Evolutionary conservation across 2,797 vertebrate genomes (phyloP).

Genomic region (Loris lydekkerianus): DNA sequence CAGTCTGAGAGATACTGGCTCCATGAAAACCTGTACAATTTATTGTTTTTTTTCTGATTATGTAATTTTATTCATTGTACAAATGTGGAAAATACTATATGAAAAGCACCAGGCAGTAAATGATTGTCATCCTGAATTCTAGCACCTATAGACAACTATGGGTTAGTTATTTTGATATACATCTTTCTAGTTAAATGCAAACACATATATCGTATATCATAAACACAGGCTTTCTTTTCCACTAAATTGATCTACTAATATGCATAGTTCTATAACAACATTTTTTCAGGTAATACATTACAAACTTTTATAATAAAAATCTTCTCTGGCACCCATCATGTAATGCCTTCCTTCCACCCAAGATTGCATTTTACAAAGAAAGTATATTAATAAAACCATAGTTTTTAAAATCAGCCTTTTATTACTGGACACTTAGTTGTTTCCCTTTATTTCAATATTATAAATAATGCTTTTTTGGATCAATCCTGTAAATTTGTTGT

Average conservation of each 20-base stretch:
- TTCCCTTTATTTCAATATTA: slow-evolving; percentile 1
- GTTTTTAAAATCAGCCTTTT: slow-evolving; percentile 24
- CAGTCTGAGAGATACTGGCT: neutral
- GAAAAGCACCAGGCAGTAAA: neutral
- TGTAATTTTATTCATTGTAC: slow-evolving; percentile 33
- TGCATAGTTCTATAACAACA: neutral
- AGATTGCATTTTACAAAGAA: slow-evolving; percentile 47
- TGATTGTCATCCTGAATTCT: neutral
- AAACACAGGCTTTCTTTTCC: neutral
- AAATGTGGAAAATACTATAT: neutral
- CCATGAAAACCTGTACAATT: slow-evolving; percentile 13
- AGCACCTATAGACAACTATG: neutral
- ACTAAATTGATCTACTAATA: neutral
- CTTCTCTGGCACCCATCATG: neutral
- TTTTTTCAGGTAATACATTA: neutral
- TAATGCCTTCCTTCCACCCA: slow-evolving; percentile 34
- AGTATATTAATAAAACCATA: neutral
- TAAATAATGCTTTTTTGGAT: slow-evolving; percentile 29
- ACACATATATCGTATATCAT: neutral
- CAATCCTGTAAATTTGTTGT: neutral
- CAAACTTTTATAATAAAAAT: slow-evolving; percentile 24
- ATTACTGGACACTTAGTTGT: neutral
- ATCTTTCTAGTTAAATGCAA: neutral
- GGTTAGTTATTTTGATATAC: neutral
- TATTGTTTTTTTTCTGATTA: neutral